Conservation (phyloP, 2,888 invertebrate species). For the Leptogaster cylindrica region DNA sequence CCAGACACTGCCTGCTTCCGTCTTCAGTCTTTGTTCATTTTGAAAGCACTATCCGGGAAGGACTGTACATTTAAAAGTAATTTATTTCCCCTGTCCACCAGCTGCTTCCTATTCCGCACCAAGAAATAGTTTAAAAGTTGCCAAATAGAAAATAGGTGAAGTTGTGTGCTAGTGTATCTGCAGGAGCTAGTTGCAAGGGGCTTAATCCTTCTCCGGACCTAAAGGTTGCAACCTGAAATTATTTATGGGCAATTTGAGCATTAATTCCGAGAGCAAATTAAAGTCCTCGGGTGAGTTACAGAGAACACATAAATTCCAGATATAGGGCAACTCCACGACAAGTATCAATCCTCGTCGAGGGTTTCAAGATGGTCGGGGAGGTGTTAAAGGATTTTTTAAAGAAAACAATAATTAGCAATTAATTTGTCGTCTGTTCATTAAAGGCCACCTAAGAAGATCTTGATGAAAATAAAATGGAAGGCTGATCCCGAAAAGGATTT, state of each 20-base stretch:
- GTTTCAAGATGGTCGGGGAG: background rate
- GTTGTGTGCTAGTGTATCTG: background rate
- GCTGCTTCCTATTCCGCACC: constrained; percentile 3
- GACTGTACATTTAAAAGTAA: constrained; percentile 27
- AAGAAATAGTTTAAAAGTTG: constrained; percentile 36
- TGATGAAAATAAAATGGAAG: too few species aligned
- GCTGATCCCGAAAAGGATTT: too few species aligned
- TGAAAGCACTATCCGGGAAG: background rate
- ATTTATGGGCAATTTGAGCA: constrained; percentile 25
- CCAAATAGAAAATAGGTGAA: constrained; percentile 18
- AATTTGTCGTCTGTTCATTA: too few species aligned
- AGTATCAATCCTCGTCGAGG: constrained; percentile 6
- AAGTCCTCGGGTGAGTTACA: background rate
- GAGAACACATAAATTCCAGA: constrained; percentile 9
- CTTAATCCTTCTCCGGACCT: background rate
- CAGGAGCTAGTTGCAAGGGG: background rate
- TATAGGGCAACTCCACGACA: background rate
- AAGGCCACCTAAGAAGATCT: too few species aligned
- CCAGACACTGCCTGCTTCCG: too few species aligned
- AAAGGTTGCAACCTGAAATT: constrained; percentile 10
- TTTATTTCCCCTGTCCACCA: constrained; percentile 11
- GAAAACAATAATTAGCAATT: constrained; percentile 13
- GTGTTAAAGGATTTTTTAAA: constrained; percentile 2
- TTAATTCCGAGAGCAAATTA: constrained; percentile 15
- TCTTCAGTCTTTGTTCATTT: constrained; percentile 9